Percentiles rank a stretch among this genome's conserved stretches.
Evolutionary conservation across 2,888 invertebrate genomes (phyloP).

Genomic region (Minunthozetes semirufus): DNA sequence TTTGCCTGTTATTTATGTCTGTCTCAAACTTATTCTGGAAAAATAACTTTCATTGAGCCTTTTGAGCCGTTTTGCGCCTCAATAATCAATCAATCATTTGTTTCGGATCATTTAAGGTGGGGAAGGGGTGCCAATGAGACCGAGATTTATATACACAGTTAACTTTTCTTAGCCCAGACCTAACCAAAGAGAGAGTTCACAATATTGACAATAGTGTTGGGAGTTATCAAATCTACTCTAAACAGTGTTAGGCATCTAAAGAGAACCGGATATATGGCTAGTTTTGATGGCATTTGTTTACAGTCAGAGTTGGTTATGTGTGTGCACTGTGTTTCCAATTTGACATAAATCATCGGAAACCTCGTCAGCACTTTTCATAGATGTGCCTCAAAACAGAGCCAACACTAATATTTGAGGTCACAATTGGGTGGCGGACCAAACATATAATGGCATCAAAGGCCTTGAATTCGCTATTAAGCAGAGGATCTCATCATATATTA

Average conservation of each 20-base stretch:
- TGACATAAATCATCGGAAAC: constrained; percentile 23
- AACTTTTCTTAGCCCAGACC: constrained; percentile 5
- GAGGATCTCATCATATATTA: not conserved
- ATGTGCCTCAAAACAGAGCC: too few relatives aligned
- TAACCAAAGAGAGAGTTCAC: not conserved
- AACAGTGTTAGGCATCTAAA: not conserved
- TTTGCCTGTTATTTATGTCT: constrained; percentile 21
- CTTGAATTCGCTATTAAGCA: constrained; percentile 17
- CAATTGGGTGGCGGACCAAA: constrained; percentile 1
- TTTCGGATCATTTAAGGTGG: constrained; percentile 31
- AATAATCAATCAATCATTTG: constrained; percentile 31
- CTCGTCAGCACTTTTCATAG: not conserved
- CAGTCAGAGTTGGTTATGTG: not conserved
- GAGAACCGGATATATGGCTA: constrained; percentile 28
- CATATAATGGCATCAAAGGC: constrained; percentile 23
- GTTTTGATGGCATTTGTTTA: constrained; percentile 20
- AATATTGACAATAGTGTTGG: constrained; percentile 16
- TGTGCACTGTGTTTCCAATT: not conserved
- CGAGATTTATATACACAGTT: constrained; percentile 27
- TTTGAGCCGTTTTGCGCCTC: constrained; percentile 15
- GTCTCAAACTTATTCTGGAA: not conserved
- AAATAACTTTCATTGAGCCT: constrained; percentile 29
- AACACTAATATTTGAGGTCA: constrained; percentile 32
- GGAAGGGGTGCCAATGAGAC: constrained; percentile 28
- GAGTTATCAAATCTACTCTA: constrained; percentile 17